phyloP scores from a whole-genome alignment of 2,888 invertebrate genomes.

The Drosophila lacicola region DNA sequence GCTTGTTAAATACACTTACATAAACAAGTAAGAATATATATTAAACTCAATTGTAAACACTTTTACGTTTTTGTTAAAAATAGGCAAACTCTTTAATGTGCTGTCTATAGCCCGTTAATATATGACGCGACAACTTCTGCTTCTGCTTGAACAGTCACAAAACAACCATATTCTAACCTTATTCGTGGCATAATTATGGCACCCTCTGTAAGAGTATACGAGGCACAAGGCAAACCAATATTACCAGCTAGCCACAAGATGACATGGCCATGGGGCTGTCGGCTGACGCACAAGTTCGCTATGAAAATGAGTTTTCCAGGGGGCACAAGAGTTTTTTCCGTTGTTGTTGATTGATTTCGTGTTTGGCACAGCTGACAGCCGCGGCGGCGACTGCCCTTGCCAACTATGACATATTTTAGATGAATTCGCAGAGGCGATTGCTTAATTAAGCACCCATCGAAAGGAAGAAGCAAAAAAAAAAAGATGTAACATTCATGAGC shows the following conservation, averaged over 20 bases:
- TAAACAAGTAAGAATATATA: background rate
- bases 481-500: constrained; percentile 12
- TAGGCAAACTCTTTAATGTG: background rate
- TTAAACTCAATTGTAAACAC: no score
- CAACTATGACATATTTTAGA: constrained; percentile 51
- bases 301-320: constrained; percentile 68
- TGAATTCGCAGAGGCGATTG: constrained; percentile 41
- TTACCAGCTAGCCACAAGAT: constrained; percentile 34
- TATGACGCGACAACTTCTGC: background rate
- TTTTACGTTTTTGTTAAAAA: no score
- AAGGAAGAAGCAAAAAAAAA: background rate
- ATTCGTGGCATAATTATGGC: background rate
- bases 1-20: background rate
- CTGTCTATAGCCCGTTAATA: no score
- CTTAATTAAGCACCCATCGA: constrained; percentile 60
- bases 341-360: constrained; percentile 72
- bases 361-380: constrained; percentile 60
- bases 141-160: no score
- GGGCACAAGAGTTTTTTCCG: constrained; percentile 31
- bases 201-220: constrained; percentile 12
- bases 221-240: constrained; percentile 20
- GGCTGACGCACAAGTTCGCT: constrained; percentile 27
- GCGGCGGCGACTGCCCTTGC: constrained; percentile 16
- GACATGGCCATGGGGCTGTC: constrained; percentile 18
- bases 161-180: no score